Percentiles rank a stretch among this genome's conserved stretches.
phyloP scores from a whole-genome alignment of 1,140 invertebrate species.

The Drosophila nebulosa region DNA sequence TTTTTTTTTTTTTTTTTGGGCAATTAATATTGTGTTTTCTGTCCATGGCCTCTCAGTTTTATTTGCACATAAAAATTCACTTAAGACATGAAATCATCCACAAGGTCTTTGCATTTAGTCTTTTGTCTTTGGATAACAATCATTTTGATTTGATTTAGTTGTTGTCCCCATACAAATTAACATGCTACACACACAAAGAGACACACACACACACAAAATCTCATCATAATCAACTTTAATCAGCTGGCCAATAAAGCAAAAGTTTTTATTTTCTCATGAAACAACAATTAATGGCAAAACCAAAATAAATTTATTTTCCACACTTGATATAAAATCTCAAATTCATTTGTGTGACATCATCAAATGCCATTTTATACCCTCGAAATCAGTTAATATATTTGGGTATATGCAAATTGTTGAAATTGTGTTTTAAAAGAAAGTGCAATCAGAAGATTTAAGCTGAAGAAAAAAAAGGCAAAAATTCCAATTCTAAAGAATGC shows the following conservation, averaged over 20 bases:
- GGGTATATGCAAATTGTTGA: not conserved
- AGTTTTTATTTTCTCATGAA: slow-evolving; percentile 42
- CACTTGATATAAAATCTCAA: not conserved
- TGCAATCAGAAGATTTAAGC: too few relatives aligned
- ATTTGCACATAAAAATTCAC: not conserved
- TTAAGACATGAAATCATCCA: not conserved
- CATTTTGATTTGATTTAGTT: slow-evolving; percentile 8
- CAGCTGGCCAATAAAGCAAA: slow-evolving; percentile 45
- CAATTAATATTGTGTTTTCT: slow-evolving; percentile 64
- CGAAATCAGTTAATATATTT: not conserved
- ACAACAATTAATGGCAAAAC: slow-evolving; percentile 67
- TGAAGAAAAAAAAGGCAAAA: too few relatives aligned
- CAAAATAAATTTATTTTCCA: slow-evolving; percentile 62
- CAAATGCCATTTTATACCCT: slow-evolving; percentile 7
- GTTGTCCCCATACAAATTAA: slow-evolving; percentile 23
- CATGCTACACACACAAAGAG: slow-evolving; percentile 23
- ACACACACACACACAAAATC: slow-evolving; percentile 12
- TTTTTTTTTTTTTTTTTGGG: not conserved
- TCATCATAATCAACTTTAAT: slow-evolving; percentile 40
- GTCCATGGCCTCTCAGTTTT: slow-evolving; percentile 1
- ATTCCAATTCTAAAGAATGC: too few relatives aligned
- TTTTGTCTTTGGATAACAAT: slow-evolving; percentile 40
- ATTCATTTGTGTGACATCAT: slow-evolving; percentile 38
- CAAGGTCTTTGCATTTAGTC: slow-evolving; percentile 8
- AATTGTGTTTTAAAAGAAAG: too few relatives aligned